Percentiles rank a stretch among this genome's conserved stretches.
Conservation (phyloP, 1,140 invertebrate genomes). For the Apocrypta bakeri region DNA sequence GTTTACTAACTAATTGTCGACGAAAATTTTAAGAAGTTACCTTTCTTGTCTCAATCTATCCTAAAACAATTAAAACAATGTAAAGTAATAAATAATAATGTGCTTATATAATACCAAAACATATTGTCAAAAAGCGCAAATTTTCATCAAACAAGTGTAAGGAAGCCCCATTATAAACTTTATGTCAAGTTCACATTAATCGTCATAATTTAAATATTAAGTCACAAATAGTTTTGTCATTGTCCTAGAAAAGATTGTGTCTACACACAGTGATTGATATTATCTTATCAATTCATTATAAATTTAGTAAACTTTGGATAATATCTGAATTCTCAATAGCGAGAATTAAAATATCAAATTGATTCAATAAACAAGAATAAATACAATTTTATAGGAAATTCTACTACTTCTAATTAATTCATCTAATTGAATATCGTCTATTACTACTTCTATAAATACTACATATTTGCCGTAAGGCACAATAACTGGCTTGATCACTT, state of each 20-base stretch:
- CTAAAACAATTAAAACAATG: background rate
- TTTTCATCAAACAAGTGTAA: conserved; percentile 15
- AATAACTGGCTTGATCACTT: conserved; percentile 36
- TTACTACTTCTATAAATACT: conserved; percentile 32
- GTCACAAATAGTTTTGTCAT: background rate
- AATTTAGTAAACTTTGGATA: background rate
- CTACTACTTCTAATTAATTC: conserved; percentile 5
- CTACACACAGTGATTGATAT: background rate
- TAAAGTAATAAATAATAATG: conserved; percentile 26
- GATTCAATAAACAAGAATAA: conserved; percentile 36
- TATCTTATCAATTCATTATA: background rate
- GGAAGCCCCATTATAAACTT: conserved; percentile 26
- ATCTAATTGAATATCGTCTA: conserved; percentile 9
- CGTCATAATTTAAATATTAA: background rate
- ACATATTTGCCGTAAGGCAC: conserved; percentile 46
- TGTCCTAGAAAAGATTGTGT: background rate
- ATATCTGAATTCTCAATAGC: background rate
- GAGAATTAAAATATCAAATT: conserved; percentile 6
- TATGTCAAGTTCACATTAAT: background rate
- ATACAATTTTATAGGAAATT: background rate
- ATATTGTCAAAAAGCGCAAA: background rate
- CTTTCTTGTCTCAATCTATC: background rate
- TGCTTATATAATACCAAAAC: conserved; percentile 31
- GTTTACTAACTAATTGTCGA: background rate
- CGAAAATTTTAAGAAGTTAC: background rate